Evolutionary conservation across 2,888 invertebrate species (phyloP), one percentile per base, ranked within the genome.

Genomic region (Blera fallax): DNA sequence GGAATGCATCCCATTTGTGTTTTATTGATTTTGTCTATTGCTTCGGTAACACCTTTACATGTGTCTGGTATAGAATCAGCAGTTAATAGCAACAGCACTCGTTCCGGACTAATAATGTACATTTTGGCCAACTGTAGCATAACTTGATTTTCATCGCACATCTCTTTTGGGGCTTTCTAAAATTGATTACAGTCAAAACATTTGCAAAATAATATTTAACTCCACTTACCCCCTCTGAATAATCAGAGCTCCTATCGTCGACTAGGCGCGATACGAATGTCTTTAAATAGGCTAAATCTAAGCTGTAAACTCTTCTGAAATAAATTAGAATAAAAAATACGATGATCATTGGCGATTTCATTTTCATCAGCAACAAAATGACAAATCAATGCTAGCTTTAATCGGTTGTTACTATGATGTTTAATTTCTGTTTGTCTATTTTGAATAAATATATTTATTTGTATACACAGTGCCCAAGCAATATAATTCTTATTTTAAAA

Each of bases 61-160:
- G 89, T 88, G 21, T 87, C 91, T 79, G 40, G n/a, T 1, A 93
- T 62, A 43, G 92, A 90, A 5, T 92, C 90, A 37, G 91, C 88
- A 0, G 93, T 91, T 24, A 93, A 89, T 34, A 94, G 88, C 78
- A 92, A 89, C 1, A 94, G 89, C 74, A 94, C 93, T 43, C 93
- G 92, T 89, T 94, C 94, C 0, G 94, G 94, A 89, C 93, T 93
- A 14, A 93, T 92, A 4, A 93, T 91, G 89, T 93, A 93, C 56
- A 93, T 89, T 72, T 93, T 91, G 0, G 94, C 94, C 82, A 94
- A 89, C 87, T 93, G 93, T 70, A 91, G 87, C 88, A 94, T 90
- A 45, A 94, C 85, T 74, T 91, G 90, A 87, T 94, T 93, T 87
- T 92, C 92, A 84, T 91, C 90, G 88, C 92, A 93, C 24, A 62